phyloP scores from a whole-genome alignment of 2,113 vertebrate genomes.

The Takifugu bimaculatus region DNA sequence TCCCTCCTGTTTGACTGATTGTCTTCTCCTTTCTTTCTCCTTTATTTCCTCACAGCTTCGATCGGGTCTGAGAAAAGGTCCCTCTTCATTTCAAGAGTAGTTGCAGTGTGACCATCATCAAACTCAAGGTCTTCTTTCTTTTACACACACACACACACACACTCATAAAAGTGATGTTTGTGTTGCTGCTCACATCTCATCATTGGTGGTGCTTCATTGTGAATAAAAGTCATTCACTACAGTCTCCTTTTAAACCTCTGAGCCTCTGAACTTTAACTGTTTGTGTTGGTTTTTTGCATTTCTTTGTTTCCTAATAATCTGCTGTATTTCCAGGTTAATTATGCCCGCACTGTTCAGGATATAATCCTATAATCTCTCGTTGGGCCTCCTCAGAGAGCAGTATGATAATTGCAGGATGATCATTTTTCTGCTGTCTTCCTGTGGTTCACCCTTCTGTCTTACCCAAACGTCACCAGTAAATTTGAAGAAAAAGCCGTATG shows the following conservation, averaged over 20 bases:
- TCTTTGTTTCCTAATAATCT: too few relatives aligned
- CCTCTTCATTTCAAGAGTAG: slow-evolving; percentile 48
- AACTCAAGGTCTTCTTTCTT: slow-evolving; percentile 51
- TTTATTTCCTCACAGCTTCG: slow-evolving; percentile 8
- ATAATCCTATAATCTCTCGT: slow-evolving; percentile 22
- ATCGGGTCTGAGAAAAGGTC: slow-evolving; percentile 7
- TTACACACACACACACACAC: background rate
- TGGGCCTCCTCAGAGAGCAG: slow-evolving; percentile 29
- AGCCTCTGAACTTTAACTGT: too few relatives aligned
- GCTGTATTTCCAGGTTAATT: too few relatives aligned
- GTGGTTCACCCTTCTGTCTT: slow-evolving; percentile 55
- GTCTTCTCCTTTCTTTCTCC: slow-evolving; percentile 33
- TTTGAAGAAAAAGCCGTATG: too few relatives aligned
- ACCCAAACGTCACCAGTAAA: too few relatives aligned
- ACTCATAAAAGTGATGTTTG: slow-evolving; percentile 27
- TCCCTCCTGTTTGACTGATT: slow-evolving; percentile 29
- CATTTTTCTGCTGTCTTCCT: slow-evolving; percentile 34
- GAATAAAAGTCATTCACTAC: too few relatives aligned
- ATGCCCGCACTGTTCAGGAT: too few relatives aligned
- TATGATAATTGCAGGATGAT: slow-evolving; percentile 55
- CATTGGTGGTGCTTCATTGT: slow-evolving; percentile 4
- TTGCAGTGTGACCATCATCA: slow-evolving; percentile 46
- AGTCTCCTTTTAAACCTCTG: too few relatives aligned
- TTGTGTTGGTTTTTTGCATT: too few relatives aligned
- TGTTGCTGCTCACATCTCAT: slow-evolving; percentile 10